Percentiles rank a stretch among this genome's conserved stretches.
Conservation (phyloP, 2,797 vertebrate genomes). For the Poecilia wingei region DNA sequence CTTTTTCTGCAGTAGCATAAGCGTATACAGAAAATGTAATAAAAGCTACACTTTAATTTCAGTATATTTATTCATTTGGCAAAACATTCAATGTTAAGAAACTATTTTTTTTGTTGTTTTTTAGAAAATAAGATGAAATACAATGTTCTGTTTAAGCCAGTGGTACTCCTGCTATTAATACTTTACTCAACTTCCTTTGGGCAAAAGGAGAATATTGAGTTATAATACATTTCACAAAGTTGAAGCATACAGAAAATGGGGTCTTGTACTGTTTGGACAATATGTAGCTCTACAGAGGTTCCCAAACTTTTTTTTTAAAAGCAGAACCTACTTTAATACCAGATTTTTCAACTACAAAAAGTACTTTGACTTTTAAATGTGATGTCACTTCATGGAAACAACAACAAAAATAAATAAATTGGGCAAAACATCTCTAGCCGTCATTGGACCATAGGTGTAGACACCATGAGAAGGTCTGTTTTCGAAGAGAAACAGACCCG, state of each 20-base stretch:
- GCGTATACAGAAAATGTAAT: background rate
- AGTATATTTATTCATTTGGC: background rate
- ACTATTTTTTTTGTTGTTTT: background rate
- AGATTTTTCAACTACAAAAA: background rate
- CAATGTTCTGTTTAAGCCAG: background rate
- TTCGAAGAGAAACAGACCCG: background rate
- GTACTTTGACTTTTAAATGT: background rate
- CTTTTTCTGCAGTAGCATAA: background rate
- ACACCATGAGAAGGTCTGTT: background rate
- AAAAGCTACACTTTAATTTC: background rate
- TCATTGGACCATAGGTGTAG: background rate
- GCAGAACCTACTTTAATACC: background rate
- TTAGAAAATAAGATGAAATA: background rate
- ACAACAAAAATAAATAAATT: background rate
- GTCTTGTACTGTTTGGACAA: background rate
- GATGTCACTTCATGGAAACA: background rate
- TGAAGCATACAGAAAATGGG: background rate
- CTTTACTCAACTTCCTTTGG: background rate
- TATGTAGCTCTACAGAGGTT: background rate
- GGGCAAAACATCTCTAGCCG: background rate
- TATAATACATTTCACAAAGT: background rate
- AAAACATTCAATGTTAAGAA: background rate
- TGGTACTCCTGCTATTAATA: background rate
- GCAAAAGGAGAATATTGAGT: background rate
- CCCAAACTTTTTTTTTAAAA: background rate